Evolutionary conservation across 1,140 invertebrate genomes (phyloP).

Genomic region (Orchesella cincta): DNA sequence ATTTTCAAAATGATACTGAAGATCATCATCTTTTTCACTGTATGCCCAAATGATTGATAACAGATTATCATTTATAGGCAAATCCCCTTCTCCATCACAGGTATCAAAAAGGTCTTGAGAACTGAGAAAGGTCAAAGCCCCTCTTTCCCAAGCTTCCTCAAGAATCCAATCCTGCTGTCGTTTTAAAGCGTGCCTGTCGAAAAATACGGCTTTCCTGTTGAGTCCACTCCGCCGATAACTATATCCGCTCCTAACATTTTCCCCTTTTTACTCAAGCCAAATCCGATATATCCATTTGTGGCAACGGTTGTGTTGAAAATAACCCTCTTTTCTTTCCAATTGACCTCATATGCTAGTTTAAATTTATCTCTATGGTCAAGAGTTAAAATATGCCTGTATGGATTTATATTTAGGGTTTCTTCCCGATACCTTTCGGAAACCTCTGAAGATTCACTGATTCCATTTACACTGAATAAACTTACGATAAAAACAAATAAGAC

Average conservation of each 20-base stretch:
- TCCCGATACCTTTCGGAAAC: no score
- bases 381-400: not conserved
- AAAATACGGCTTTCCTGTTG: not conserved
- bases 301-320: not conserved
- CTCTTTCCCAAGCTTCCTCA: conserved; percentile 25
- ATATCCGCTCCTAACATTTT: conserved; percentile 6
- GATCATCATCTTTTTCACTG: not conserved
- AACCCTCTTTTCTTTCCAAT: not conserved
- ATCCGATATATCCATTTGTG: not conserved
- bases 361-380: not conserved
- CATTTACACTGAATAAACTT: no score
- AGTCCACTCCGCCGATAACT: not conserved
- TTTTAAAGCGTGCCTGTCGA: conserved; percentile 28
- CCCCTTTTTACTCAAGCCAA: not conserved
- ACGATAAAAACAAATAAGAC: no score
- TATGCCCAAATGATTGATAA: not conserved
- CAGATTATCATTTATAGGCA: conserved; percentile 24
- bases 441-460: no score
- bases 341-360: not conserved
- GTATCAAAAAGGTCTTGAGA: conserved; percentile 34
- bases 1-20: conserved; percentile 3
- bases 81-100: conserved; percentile 38
- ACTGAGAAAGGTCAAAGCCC: conserved; percentile 29
- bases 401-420: no score
- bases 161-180: conserved; percentile 39